Conservation (phyloP, 2,797 vertebrate species). For the Tenualosa ilisha region DNA sequence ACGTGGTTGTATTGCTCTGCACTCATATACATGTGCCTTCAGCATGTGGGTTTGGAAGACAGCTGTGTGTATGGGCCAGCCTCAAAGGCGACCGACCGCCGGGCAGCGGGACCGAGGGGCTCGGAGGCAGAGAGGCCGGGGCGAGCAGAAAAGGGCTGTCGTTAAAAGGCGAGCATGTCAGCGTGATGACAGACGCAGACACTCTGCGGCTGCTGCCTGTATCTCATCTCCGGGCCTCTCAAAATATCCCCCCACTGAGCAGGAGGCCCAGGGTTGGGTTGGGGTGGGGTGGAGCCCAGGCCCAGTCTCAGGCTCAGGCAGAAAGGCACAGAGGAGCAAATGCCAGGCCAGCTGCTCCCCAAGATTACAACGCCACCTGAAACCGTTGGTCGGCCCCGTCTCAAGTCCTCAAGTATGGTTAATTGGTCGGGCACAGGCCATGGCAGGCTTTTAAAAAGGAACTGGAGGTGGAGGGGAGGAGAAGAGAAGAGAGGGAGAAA, state of each 20-base stretch:
- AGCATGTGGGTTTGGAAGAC: not conserved
- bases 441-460: not conserved
- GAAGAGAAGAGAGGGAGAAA: not conserved
- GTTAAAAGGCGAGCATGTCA: conserved; percentile 1
- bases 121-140: not conserved
- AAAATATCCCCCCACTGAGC: conserved; percentile 41
- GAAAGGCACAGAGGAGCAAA: not conserved
- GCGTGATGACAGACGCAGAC: conserved; percentile 31
- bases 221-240: conserved; percentile 41
- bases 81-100: not conserved
- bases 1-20: not conserved
- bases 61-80: not conserved
- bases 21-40: not conserved
- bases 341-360: conserved; percentile 13
- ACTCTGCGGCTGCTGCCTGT: conserved; percentile 32
- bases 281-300: not conserved
- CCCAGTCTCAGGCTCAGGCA: conserved; percentile 9
- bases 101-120: not conserved
- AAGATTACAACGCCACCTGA: conserved; percentile 29
- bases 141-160: not conserved
- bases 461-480: not conserved
- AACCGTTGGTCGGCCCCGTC: not conserved
- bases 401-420: conserved; percentile 13
- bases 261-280: not conserved
- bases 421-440: not conserved